Evolutionary conservation across 2,113 vertebrate genomes (phyloP).

Genomic region (Atlantisia rogersi): DNA sequence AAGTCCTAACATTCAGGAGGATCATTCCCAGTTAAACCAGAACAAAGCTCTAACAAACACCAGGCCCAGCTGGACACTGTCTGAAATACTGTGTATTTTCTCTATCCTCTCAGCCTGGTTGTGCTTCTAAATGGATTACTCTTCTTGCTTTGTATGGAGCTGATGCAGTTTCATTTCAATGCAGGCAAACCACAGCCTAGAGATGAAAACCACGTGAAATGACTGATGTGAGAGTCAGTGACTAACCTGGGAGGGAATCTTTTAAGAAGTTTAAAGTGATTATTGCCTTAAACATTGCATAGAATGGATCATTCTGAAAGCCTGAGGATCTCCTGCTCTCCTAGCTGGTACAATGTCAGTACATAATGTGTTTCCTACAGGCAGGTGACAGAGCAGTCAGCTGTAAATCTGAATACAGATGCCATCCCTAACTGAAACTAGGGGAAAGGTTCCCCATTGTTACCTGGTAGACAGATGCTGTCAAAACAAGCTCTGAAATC

Average conservation of each 20-base stretch:
- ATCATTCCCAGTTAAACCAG: background rate
- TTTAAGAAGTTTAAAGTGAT: background rate
- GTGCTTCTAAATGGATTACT: background rate
- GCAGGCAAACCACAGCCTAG: background rate
- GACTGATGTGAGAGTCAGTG: background rate
- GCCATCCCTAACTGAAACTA: background rate
- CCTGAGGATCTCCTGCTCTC: background rate
- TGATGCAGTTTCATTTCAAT: background rate
- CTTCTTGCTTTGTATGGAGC: background rate
- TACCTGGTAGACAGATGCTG: background rate
- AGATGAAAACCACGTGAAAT: background rate
- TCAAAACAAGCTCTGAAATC: conserved; percentile 8
- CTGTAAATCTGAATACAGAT: background rate
- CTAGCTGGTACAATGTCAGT: background rate
- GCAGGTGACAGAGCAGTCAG: background rate
- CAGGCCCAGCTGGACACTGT: background rate
- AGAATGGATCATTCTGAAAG: background rate
- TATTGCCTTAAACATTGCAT: background rate
- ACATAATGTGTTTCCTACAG: background rate
- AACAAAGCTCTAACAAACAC: background rate
- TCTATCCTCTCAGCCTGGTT: background rate
- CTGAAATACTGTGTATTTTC: background rate
- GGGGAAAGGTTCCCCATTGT: background rate
- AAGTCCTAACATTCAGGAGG: background rate
- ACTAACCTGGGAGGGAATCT: background rate